Conservation (phyloP, 2,113 vertebrate species). For the Barbus barbus region DNA sequence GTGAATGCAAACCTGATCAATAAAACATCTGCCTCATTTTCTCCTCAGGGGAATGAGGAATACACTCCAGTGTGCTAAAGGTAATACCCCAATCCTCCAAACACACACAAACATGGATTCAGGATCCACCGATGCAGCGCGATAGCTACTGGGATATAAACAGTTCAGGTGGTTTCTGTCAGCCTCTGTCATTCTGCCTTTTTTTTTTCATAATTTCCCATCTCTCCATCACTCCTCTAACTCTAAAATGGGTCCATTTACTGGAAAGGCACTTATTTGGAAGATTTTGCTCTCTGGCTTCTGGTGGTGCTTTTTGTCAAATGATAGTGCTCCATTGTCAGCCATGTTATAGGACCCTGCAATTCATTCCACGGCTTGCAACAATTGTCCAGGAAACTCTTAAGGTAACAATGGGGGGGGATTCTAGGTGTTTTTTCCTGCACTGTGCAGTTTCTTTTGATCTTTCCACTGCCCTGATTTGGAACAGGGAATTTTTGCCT, state of each 20-base stretch:
- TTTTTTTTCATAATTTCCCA: conserved; percentile 23
- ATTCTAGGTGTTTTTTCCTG: not conserved
- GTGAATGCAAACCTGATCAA: conserved; percentile 29
- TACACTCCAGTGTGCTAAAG: not conserved
- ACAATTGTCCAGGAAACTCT: conserved; percentile 45
- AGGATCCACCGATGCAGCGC: not conserved
- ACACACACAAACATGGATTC: not conserved
- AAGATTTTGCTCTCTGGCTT: conserved; percentile 27
- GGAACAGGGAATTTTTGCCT: conserved; percentile 18
- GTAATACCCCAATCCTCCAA: conserved; percentile 5
- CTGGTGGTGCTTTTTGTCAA: conserved; percentile 40
- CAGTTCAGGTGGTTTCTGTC: conserved; percentile 36
- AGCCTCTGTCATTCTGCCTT: not conserved
- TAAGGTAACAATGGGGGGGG: conserved; percentile 38
- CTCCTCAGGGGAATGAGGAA: not conserved
- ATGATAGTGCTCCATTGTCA: conserved; percentile 48
- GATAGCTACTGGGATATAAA: no score
- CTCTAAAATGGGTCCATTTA: conserved; percentile 48
- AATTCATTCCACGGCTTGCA: conserved; percentile 32
- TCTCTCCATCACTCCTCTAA: conserved; percentile 23
- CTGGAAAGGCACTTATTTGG: conserved; percentile 28
- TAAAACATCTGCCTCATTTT: conserved; percentile 32
- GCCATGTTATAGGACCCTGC: conserved; percentile 39
- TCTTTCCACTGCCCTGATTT: not conserved
- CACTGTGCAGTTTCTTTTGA: conserved; percentile 23